Percentiles rank a stretch among this genome's conserved stretches.
These are phyloP conservation scores for Dryococelus australis DNA, from an alignment of 2,888 invertebrate species.

Conservation along the genomic window DNA sequence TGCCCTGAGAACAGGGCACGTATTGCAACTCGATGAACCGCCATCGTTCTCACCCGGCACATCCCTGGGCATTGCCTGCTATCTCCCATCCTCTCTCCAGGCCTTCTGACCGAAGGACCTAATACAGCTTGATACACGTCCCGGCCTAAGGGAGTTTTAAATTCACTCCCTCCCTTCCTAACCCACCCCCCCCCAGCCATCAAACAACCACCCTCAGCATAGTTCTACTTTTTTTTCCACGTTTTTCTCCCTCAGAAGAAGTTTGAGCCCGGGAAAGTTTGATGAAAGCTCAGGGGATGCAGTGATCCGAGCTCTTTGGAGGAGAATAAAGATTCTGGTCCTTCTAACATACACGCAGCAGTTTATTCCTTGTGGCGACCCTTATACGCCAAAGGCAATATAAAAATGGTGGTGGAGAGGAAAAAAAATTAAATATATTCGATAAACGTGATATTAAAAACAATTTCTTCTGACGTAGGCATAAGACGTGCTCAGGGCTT, in stretches of 20 bases:
- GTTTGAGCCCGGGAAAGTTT: slow-evolving; percentile 2
- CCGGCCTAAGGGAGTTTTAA: slow-evolving; percentile 6
- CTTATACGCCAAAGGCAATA: too few species aligned
- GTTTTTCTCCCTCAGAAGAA: neutral
- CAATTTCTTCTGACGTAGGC: too few species aligned
- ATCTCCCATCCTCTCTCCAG: neutral
- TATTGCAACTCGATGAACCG: neutral
- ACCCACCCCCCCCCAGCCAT: neutral
- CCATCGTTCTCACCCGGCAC: neutral
- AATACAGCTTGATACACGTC: slow-evolving; percentile 11
- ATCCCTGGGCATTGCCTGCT: neutral
- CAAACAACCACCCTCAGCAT: neutral
- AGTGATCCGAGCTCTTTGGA: neutral
- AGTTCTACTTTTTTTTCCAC: neutral
- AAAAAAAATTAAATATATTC: too few species aligned
- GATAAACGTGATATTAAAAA: too few species aligned
- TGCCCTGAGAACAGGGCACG: neutral
- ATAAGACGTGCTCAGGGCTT: too few species aligned
- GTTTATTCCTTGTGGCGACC: too few species aligned
- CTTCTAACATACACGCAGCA: too few species aligned
- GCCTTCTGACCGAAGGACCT: neutral
- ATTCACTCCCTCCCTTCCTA: neutral
- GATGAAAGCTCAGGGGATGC: neutral
- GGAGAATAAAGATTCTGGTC: neutral
- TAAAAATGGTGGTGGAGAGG: too few species aligned